Base-by-base conservation (phyloP, 2,888 invertebrate species). In the Bombylius discolor region DNA sequence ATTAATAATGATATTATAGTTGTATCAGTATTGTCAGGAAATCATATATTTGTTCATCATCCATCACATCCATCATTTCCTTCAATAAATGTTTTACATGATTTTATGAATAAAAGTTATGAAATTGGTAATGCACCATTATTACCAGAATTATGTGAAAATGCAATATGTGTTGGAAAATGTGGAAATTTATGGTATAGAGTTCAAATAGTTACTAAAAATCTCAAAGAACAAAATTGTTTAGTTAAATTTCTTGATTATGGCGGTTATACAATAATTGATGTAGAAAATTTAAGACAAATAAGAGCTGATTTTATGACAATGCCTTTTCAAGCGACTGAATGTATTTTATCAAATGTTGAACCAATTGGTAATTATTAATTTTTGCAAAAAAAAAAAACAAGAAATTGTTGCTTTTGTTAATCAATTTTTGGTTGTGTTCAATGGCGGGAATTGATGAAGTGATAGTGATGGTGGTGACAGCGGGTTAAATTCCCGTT, bases 301-400 rank as follows among this genome's bases (percentile, higher is more conserved):
- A 95, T 99, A 64, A 82, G 94, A 65, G 85, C 85, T 55, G 96
- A 98, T 76, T 96, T 94, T 73, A 86, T 96, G 81, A 79, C 85
- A 57, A 79, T 97, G 72, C 98, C 98, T 54, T 98, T 98, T 82
- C 97, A 98, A 81, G 93, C 97, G 57, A 87, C 91, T 51, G 98
- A 99, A 78, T 93, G 96, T 70, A 82, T 87, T 70, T 78, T 99
- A 68, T 92, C 92, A n/a, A 86, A 92, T 75, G 81, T 96, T 64
- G 82, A 82, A 73, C 89, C 94, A 56, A 77, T 81, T 56, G 85
- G 91, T 85, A 74, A 72, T 70, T 36, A 14, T 48, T 33, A 33
- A 11, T 52, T 39, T 23, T 45, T 39, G 14, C 14, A 31, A 31
- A 8, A 47, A 23, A 14, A 23, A 14, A 8, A 42, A 45, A 32